phyloP scores from a whole-genome alignment of 2,888 invertebrate genomes.

The Pseudeuparius sepicola region DNA sequence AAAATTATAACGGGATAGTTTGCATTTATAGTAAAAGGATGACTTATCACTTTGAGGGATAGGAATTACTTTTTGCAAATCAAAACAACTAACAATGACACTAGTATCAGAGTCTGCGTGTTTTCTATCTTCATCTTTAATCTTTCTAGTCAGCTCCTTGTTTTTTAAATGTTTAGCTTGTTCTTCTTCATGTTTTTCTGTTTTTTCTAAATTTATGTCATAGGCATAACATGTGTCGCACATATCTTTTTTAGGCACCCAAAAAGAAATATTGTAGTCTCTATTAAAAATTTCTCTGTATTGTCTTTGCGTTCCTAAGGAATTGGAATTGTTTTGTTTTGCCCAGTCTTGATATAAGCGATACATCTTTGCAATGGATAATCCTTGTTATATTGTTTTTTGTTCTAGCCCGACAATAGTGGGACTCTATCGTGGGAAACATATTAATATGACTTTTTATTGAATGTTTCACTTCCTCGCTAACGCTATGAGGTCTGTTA shows the following conservation, averaged over 20 bases:
- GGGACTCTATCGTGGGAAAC: conserved; percentile 7
- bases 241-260: conserved; percentile 14
- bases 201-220: conserved; percentile 5
- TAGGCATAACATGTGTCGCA: conserved; percentile 9
- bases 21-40: conserved; percentile 10
- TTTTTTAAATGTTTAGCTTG: conserved; percentile 5
- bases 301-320: conserved; percentile 4
- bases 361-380: too few species aligned
- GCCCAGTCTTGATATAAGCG: too few species aligned
- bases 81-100: conserved; percentile 6
- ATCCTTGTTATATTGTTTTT: too few species aligned
- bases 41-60: conserved; percentile 7
- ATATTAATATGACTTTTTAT: conserved; percentile 9
- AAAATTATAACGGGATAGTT: conserved; percentile 15
- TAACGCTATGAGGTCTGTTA: conserved; percentile 7
- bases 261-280: conserved; percentile 10
- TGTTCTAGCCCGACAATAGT: too few species aligned
- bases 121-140: conserved; percentile 8
- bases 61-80: conserved; percentile 12
- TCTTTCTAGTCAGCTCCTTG: conserved; percentile 8
- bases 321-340: too few species aligned
- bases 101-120: conserved; percentile 5
- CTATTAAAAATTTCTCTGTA: conserved; percentile 8
- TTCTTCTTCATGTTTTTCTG: conserved; percentile 4
- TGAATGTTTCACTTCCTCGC: not conserved